Evolutionary conservation across 2,113 vertebrate species (phyloP), one percentile per base, ranked within the genome.

Genomic region (Triplophysa siluroides): DNA sequence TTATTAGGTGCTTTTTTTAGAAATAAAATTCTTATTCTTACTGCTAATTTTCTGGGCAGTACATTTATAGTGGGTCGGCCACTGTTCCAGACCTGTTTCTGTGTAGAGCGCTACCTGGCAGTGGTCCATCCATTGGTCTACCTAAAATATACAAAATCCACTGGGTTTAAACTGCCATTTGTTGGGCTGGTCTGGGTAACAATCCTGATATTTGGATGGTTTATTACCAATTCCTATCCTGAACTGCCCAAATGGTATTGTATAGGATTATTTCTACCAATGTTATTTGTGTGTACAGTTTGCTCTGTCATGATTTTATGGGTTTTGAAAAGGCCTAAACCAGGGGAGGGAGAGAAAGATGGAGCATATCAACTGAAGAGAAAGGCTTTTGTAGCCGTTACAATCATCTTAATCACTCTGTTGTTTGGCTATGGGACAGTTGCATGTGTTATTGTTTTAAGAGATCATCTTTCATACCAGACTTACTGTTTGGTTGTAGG

Each of bases 401-500:
- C 52, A n/a, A 23, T 82, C 12, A 73, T 45, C n/a, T 63, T 70
- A 61, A 23, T 82, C 21, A 21, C 78, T 10, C 21, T 66, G 8
- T n/a, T 78, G n/a, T 4, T 61, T 56, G 63, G 52, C 26, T 73
- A 73, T 33, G 64, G 8, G 7, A 61, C 68, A 60, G 23, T 50
- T 5, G 23, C 43, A 23, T 61, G 23, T 29, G 18, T 50, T 38
- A 54, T 41, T 58, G 21, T 1, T 5, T 2, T 56, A 14, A n/a
- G 33, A 16, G 11, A 45, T 29, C 9, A 24, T 5, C 10, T 78
- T 26, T 1, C 12, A 45, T 19, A 45, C 16, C 13, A 45, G 18
- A 4, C 29, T 8, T 14, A 56, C 33, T 72, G 65, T 77, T 26
- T 24, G 7, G 0, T 16, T 45, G 0, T 47, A 16, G 21, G 41